Evolutionary conservation across 2,888 invertebrate species (phyloP).

Genomic region (Drosophila neutralis): DNA sequence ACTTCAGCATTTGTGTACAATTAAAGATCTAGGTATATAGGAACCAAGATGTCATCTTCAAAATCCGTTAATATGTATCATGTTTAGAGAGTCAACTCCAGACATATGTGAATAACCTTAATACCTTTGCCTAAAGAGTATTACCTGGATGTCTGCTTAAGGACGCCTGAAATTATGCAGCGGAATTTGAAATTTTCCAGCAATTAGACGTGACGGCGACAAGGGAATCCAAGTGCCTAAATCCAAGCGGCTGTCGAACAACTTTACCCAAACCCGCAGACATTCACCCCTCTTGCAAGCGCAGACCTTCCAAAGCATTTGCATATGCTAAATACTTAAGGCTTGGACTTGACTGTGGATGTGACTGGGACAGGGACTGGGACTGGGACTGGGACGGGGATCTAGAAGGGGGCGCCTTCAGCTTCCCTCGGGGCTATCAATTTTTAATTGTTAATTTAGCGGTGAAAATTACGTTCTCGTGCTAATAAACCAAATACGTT

Average conservation of each 20-base stretch:
- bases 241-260: slow-evolving; percentile 5
- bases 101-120: not conserved
- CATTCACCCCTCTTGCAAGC: not conserved
- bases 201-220: slow-evolving; percentile 64
- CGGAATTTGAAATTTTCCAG: slow-evolving; percentile 63
- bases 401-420: not conserved
- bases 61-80: not conserved
- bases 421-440: slow-evolving; percentile 72
- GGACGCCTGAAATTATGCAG: slow-evolving; percentile 52
- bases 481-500: slow-evolving; percentile 49
- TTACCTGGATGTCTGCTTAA: slow-evolving; percentile 18
- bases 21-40: not conserved
- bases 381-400: slow-evolving; percentile 6
- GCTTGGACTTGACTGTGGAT: slow-evolving; percentile 13
- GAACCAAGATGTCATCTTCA: not conserved
- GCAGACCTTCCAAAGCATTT: slow-evolving; percentile 29
- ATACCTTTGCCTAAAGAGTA: not conserved
- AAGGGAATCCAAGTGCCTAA: slow-evolving; percentile 40
- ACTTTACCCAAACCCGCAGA: not conserved
- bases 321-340: slow-evolving; percentile 48
- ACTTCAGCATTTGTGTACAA: not conserved
- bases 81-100: not conserved
- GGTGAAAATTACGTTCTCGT: slow-evolving; percentile 74
- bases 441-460: slow-evolving; percentile 81
- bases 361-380: slow-evolving; percentile 4